phyloP scores from a whole-genome alignment of 64 coral and sea anemone species.

The Acropora yongei region DNA sequence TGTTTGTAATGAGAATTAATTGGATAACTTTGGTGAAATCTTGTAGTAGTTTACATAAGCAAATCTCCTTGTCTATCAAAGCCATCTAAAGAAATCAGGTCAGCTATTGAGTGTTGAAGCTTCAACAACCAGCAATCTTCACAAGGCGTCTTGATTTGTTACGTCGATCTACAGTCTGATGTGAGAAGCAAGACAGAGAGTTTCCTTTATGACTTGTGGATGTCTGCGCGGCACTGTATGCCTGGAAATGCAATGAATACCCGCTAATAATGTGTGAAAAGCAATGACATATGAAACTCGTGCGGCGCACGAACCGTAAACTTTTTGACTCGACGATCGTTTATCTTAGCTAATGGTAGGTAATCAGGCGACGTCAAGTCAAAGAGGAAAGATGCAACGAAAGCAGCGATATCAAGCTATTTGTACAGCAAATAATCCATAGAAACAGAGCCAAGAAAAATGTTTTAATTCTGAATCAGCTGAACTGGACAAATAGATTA shows the following conservation, averaged over 20 bases:
- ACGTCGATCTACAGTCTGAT: not conserved
- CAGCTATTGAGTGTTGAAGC: not conserved
- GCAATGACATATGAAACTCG: not conserved
- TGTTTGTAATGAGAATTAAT: conserved; percentile 46
- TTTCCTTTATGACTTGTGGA: conserved; percentile 26
- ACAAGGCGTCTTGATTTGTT: not conserved
- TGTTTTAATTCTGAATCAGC: no score
- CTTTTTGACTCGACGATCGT: not conserved
- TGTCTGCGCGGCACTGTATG: not conserved
- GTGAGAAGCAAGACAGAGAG: not conserved
- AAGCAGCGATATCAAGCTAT: no score
- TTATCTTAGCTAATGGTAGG: not conserved
- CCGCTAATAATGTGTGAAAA: conserved; percentile 44
- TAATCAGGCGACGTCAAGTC: not conserved
- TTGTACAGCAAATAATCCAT: no score
- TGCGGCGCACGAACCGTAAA: not conserved
- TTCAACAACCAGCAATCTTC: not conserved
- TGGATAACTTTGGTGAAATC: not conserved
- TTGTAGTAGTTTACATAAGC: conserved; percentile 12
- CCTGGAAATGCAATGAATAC: conserved; percentile 37
- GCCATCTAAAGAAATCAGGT: not conserved
- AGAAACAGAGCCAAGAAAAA: no score
- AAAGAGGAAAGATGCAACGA: no score
- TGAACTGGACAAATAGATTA: no score
- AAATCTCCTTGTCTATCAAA: not conserved